Percentiles rank a stretch among this genome's conserved stretches.
Evolutionary conservation across 2,113 vertebrate species (phyloP).

Genomic region (Rhea pennata): DNA sequence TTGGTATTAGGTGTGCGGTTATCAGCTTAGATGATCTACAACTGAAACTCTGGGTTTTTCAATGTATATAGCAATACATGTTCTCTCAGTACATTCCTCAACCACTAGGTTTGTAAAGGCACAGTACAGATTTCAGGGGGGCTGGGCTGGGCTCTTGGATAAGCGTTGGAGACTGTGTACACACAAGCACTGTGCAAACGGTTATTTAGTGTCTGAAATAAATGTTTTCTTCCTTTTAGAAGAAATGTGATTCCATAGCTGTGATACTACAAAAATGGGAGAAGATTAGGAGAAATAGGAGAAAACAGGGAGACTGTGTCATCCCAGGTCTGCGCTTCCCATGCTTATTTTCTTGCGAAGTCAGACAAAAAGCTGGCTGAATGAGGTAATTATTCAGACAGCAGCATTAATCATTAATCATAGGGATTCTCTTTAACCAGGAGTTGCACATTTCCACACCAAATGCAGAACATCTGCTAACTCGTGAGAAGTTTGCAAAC

Average conservation of each 20-base stretch:
- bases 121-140: fast-evolving
- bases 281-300: not conserved
- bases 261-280: not conserved
- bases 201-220: not conserved
- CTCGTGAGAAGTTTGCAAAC: not conserved
- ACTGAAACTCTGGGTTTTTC: conserved; percentile 26
- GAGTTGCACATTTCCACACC: not conserved
- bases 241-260: not conserved
- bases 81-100: not conserved
- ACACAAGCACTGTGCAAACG: not conserved
- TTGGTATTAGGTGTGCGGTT: not conserved
- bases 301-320: not conserved
- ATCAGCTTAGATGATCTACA: conserved; percentile 30
- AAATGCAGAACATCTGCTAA: conserved; percentile 30
- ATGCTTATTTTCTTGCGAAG: not conserved
- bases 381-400: not conserved
- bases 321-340: not conserved
- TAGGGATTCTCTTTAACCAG: not conserved
- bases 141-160: not conserved
- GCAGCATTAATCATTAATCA: conserved; percentile 13
- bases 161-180: not conserved
- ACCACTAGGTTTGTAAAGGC: not conserved
- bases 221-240: not conserved
- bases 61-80: not conserved
- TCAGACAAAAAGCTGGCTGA: not conserved